Percentiles rank a stretch among this genome's conserved stretches.
phyloP scores from a whole-genome alignment of 1,140 invertebrate genomes.

The Drosophila nigromelanica region DNA sequence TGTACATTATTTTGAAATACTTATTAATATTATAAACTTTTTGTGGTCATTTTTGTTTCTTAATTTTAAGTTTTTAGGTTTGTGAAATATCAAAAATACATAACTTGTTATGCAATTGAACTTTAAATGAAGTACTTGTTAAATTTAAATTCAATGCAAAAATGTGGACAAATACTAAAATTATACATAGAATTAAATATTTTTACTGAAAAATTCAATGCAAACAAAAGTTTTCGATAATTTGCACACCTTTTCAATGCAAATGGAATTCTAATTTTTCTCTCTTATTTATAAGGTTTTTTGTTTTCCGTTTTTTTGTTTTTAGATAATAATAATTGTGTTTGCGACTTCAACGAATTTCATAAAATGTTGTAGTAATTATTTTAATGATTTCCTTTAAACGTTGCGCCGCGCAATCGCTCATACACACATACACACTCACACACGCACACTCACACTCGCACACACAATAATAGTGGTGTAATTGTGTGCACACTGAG shows the following conservation, averaged over 20 bases:
- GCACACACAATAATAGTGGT: slow-evolving; percentile 53
- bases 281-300: background rate
- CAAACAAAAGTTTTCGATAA: slow-evolving; percentile 11
- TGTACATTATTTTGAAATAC: too few relatives aligned
- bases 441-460: slow-evolving; percentile 6
- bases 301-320: slow-evolving; percentile 31
- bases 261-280: slow-evolving; percentile 31
- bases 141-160: too few relatives aligned
- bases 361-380: slow-evolving; percentile 77
- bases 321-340: slow-evolving; percentile 68
- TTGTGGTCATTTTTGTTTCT: too few relatives aligned
- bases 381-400: slow-evolving; percentile 83
- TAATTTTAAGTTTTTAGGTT: too few relatives aligned
- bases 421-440: slow-evolving; percentile 17
- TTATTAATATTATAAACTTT: too few relatives aligned
- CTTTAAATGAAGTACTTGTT: too few relatives aligned
- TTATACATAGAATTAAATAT: too few relatives aligned
- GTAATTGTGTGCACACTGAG: slow-evolving; percentile 61
- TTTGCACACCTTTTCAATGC: slow-evolving; percentile 27
- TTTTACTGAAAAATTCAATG: background rate
- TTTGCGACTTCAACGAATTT: slow-evolving; percentile 73
- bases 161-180: too few relatives aligned
- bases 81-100: too few relatives aligned
- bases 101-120: too few relatives aligned
- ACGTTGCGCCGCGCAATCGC: slow-evolving; percentile 62